phyloP scores from a whole-genome alignment of 2,888 invertebrate genomes.

The Adelphocoris suturalis region DNA sequence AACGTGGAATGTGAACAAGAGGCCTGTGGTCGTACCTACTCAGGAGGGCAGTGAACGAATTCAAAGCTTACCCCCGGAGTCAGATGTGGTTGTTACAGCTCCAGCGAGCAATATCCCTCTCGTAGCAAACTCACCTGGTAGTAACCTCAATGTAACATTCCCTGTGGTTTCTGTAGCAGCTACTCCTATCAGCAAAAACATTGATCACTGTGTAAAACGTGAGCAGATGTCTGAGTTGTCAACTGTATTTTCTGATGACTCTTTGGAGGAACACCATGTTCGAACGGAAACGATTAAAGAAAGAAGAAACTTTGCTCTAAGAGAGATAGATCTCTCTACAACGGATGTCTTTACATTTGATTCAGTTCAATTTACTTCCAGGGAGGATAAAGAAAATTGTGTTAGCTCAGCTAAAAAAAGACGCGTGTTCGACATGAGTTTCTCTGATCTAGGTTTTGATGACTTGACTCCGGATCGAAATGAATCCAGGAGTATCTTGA shows the following conservation, averaged over 20 bases:
- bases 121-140: background rate
- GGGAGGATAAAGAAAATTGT: background rate
- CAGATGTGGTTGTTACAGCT: no score
- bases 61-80: background rate
- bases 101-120: background rate
- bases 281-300: background rate
- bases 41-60: background rate
- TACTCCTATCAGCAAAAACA: background rate
- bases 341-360: background rate
- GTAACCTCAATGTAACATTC: background rate
- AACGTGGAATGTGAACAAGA: conserved; percentile 33
- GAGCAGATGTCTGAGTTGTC: background rate
- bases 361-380: background rate
- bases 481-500: background rate
- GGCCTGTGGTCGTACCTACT: background rate
- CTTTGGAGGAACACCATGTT: background rate
- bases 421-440: background rate
- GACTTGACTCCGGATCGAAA: conserved; percentile 2
- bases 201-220: background rate
- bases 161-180: background rate
- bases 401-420: background rate
- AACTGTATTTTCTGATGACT: conserved; percentile 28
- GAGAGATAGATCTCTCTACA: background rate
- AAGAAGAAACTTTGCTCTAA: no score
- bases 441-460: conserved; percentile 9